These are phyloP conservation scores for Lasiurus borealis DNA, from an alignment of 2,113 vertebrate species.

Conservation along the genomic window DNA sequence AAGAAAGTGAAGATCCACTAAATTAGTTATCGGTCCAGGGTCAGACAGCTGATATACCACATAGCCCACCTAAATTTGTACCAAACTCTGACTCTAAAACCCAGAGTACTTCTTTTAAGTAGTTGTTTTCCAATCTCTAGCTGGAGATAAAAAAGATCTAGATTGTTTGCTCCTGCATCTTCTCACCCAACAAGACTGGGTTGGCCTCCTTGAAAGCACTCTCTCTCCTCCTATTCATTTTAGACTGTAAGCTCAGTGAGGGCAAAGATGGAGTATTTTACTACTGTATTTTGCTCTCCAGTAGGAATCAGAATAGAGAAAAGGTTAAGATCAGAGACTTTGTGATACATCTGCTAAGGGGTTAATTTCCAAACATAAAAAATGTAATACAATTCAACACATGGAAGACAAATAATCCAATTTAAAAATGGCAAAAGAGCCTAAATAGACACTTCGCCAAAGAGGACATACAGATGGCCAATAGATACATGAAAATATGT, in stretches of 20 bases:
- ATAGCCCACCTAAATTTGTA: background rate
- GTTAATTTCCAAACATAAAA: no score
- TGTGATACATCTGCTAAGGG: no score
- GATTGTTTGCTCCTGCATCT: background rate
- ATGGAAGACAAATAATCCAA: no score
- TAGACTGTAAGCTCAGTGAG: background rate
- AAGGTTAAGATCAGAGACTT: background rate
- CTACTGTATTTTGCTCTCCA: background rate
- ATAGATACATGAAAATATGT: no score
- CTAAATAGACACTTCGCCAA: no score
- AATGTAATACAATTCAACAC: no score
- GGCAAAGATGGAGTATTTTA: background rate
- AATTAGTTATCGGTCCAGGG: background rate
- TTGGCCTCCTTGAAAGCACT: background rate
- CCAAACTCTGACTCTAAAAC: background rate
- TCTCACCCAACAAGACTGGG: background rate
- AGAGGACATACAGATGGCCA: no score
- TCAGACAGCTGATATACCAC: background rate
- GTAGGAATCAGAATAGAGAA: background rate
- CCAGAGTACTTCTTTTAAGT: background rate
- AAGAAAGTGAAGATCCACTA: background rate
- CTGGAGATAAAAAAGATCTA: background rate
- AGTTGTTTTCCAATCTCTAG: background rate
- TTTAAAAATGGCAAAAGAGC: no score
- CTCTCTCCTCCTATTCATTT: background rate